Percentiles rank a stretch among this genome's conserved stretches.
Conservation (phyloP, 2,113 vertebrate genomes). For the Eudorcas thomsonii region DNA sequence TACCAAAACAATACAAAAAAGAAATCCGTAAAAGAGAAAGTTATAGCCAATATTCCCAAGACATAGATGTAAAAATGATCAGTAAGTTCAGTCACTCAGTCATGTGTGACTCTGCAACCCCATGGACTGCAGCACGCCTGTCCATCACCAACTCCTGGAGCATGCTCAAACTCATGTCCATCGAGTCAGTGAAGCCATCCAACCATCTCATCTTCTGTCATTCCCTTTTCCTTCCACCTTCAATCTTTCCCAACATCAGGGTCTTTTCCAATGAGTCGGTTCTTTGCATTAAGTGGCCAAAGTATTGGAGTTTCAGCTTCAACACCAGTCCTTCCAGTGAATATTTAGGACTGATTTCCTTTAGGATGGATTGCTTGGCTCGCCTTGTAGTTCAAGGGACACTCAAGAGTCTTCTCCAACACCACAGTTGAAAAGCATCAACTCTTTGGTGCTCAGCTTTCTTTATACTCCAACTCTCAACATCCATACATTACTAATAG, state of each 20-base stretch:
- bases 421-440: background rate
- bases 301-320: background rate
- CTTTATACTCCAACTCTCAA: background rate
- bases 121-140: rapidly evolving
- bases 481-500: background rate
- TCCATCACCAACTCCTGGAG: background rate
- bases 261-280: background rate
- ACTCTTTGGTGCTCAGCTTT: background rate
- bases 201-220: background rate
- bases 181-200: background rate
- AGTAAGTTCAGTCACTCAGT: background rate
- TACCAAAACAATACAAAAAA: background rate
- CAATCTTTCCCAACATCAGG: background rate
- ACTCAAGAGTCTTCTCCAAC: background rate
- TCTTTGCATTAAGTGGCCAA: background rate
- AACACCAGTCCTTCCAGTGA: background rate
- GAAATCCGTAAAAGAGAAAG: background rate
- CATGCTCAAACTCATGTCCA: background rate
- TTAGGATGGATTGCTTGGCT: background rate
- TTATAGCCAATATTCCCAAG: background rate
- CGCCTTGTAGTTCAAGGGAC: background rate
- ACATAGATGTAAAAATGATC: background rate
- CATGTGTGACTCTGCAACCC: background rate
- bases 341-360: background rate
- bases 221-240: background rate